Conservation (phyloP, 2,113 vertebrate genomes). For the Myiagra hebetior region DNA sequence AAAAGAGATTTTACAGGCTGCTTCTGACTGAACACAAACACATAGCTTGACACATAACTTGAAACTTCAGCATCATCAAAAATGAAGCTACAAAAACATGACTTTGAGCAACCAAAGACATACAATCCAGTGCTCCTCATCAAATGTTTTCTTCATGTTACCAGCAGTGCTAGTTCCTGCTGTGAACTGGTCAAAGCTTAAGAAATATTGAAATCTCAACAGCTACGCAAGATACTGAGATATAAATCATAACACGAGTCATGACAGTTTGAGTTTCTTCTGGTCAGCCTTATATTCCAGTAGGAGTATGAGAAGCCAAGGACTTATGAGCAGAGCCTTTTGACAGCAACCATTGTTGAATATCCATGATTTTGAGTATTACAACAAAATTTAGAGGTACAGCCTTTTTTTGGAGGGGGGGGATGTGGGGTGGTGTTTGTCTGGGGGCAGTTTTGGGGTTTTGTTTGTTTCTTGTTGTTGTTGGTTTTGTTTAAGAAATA, state of each 20-base stretch:
- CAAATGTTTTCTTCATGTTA: not conserved
- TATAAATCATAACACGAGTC: not conserved
- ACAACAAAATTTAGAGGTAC: not conserved
- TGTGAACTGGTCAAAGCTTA: not conserved
- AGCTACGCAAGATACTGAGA: not conserved
- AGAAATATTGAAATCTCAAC: not conserved
- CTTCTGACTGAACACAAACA: not conserved
- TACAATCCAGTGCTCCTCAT: not conserved
- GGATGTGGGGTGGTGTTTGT: not conserved
- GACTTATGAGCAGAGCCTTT: not conserved
- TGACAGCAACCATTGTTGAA: not conserved
- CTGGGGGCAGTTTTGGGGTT: rapidly evolving
- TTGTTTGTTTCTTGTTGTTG: not conserved
- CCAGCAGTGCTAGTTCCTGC: not conserved
- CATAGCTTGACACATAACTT: not conserved
- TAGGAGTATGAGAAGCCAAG: not conserved
- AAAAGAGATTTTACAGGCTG: not conserved
- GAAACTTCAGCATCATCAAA: not conserved
- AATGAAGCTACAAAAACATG: not conserved
- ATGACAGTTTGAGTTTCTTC: not conserved
- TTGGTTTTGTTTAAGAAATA: not conserved
- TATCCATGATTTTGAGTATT: not conserved
- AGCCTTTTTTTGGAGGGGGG: rapidly evolving
- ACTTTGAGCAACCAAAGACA: not conserved
- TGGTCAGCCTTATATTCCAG: not conserved